phyloP scores from a whole-genome alignment of 1,140 invertebrate genomes.

The Goniozus legneri region DNA sequence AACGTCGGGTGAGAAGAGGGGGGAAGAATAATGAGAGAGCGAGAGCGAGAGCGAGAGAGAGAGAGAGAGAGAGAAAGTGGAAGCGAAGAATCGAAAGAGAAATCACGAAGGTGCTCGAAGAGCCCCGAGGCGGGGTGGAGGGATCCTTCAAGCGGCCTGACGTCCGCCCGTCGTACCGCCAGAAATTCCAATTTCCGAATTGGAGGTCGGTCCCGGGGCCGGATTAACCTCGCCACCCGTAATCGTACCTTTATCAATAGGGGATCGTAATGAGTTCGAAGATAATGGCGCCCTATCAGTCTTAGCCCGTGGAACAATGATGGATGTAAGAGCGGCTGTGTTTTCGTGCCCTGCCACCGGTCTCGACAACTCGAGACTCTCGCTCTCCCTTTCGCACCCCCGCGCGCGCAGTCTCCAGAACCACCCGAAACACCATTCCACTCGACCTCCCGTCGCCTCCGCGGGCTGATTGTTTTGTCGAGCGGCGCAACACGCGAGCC shows the following conservation, averaged over 20 bases:
- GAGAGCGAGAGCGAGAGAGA: background rate
- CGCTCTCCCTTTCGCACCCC: background rate
- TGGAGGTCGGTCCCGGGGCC: conserved; percentile 16
- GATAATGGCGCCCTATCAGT: conserved; percentile 52
- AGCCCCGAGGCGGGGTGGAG: conserved; percentile 9
- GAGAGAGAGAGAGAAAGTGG: background rate
- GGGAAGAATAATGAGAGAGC: background rate
- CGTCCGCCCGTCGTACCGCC: conserved; percentile 35
- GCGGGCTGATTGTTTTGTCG: conserved; percentile 42
- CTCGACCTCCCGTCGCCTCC: conserved; percentile 12
- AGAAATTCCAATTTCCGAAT: conserved; percentile 52
- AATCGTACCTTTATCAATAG: conserved; percentile 54
- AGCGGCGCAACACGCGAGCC: conserved; percentile 34
- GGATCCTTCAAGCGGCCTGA: conserved; percentile 40
- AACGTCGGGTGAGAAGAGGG: conserved; percentile 5
- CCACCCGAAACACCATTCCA: background rate
- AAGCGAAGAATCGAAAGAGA: conserved; percentile 8
- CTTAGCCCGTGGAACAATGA: conserved; percentile 49
- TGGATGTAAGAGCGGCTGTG: conserved; percentile 45
- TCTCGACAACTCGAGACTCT: background rate
- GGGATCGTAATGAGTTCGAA: conserved; percentile 54
- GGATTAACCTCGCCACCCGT: conserved; percentile 37
- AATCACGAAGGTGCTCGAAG: conserved; percentile 23
- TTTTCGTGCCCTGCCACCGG: conserved; percentile 39
- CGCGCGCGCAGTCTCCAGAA: background rate